Base-by-base conservation (phyloP, 2,888 invertebrate genomes). In the Parnassius orleans region DNA sequence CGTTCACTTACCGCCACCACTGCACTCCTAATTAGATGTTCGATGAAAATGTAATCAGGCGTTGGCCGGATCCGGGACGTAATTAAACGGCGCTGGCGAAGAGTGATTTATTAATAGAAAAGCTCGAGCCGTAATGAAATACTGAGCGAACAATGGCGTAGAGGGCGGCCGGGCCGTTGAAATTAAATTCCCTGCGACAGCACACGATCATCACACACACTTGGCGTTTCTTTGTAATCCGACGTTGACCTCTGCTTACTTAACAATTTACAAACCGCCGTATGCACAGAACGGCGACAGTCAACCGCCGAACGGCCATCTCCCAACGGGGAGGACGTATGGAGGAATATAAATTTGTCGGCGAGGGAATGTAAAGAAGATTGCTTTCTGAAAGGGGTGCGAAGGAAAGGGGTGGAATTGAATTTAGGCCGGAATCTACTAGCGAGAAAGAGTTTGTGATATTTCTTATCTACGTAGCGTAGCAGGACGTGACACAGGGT, bases 51-150 rank as follows among this genome's bases (percentile, higher is more conserved):
- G 91, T 91, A 90, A 91, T 91, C 90, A 90, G 88, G 88, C 87
- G 87, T 79, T 81, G 87, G 83, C 80, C 84, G 86, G 87, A 89
- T 87, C 87, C 85, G 81, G 87, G 85, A 82, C 86, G 91, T 90
- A 91, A 91, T 91, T 91, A 91, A 91, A 90, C 85, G 87, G 85
- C 81, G 83, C 84, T 81, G 83, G 89, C 90, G 90, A 91, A 90
- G 87, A 90, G 90, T 91, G 91, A 91, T 91, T 91, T 91, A 91
- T 91, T 91, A 91, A 90, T 91, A 91, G 91, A 90, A 90, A 90
- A 91, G 90, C 90, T 88, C 81, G 82, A 85, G 87, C 88, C 81
- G 86, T 90, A 90, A 91, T 90, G 90, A 90, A 91, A 91, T 90
- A 90, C 90, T 90, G 87, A 87, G 86, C 87, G 88, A 87, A 90